Evolutionary conservation across 2,888 invertebrate genomes (phyloP).

Genomic region (Drosophila austrosaltans): DNA sequence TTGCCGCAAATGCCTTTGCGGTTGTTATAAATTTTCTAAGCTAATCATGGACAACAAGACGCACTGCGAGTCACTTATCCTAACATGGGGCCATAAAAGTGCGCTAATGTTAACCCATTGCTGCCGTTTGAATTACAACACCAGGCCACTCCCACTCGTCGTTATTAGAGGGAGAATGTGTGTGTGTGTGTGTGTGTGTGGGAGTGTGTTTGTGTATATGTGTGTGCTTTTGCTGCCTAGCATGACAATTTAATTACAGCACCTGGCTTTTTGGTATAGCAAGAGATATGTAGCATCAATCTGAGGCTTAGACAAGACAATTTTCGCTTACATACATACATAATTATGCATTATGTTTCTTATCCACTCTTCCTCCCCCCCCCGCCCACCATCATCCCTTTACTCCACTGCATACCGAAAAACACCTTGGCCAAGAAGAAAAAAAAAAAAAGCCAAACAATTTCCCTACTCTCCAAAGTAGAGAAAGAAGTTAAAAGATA

Average conservation of each 20-base stretch:
- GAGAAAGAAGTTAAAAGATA: neutral
- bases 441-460: slow-evolving; percentile 2
- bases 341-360: slow-evolving; percentile 12
- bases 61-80: slow-evolving; percentile 57
- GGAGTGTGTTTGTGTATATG: slow-evolving; percentile 16
- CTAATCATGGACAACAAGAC: slow-evolving; percentile 58
- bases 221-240: slow-evolving; percentile 51
- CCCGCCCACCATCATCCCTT: too few species aligned
- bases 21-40: slow-evolving; percentile 63
- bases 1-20: slow-evolving; percentile 59
- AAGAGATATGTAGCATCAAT: slow-evolving; percentile 58
- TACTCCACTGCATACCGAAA: neutral
- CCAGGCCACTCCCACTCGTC: slow-evolving; percentile 10
- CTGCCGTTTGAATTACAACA: slow-evolving; percentile 69
- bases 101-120: slow-evolving; percentile 75
- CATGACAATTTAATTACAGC: slow-evolving; percentile 75
- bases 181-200: neutral
- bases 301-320: slow-evolving; percentile 69
- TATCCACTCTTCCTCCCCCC: neutral
- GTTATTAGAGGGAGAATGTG: neutral
- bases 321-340: slow-evolving; percentile 43
- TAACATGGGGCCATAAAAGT: slow-evolving; percentile 64
- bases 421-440: slow-evolving; percentile 2
- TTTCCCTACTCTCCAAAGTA: neutral
- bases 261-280: slow-evolving; percentile 41